These are phyloP conservation scores for Casuarius casuarius DNA, from an alignment of 2,113 vertebrate genomes.

Conservation along the genomic window DNA sequence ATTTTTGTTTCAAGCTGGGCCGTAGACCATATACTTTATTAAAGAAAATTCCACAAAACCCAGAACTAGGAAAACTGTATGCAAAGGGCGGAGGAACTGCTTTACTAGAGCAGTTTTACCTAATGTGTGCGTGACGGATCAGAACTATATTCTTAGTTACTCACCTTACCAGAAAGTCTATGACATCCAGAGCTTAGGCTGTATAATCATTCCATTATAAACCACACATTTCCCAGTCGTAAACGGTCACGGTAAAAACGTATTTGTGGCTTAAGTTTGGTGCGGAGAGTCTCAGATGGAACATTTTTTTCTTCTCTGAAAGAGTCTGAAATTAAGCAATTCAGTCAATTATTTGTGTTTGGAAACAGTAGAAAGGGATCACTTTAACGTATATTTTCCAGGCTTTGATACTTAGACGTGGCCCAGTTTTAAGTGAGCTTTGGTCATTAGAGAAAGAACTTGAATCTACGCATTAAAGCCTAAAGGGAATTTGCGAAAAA, in stretches of 20 bases:
- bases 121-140: background rate
- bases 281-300: background rate
- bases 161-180: conserved; percentile 26
- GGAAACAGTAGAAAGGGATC: background rate
- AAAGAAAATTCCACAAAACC: conserved; percentile 39
- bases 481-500: conserved; percentile 15
- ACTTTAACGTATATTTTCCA: background rate
- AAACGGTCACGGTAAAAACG: background rate
- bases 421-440: background rate
- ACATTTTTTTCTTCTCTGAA: background rate
- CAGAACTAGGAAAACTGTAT: conserved; percentile 26
- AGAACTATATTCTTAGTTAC: background rate
- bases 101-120: background rate
- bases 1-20: conserved; percentile 60
- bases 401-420: background rate
- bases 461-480: background rate
- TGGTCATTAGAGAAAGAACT: background rate
- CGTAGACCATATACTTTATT: conserved; percentile 49
- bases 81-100: background rate
- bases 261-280: conserved; percentile 34
- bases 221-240: conserved; percentile 17
- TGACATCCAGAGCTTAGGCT: background rate
- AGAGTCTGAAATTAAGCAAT: conserved; percentile 20
- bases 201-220: conserved; percentile 21
- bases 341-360: background rate